Percentiles rank a stretch among this genome's conserved stretches.
Evolutionary conservation across 2,113 vertebrate genomes (phyloP).

Genomic region (Ammospiza nelsoni): DNA sequence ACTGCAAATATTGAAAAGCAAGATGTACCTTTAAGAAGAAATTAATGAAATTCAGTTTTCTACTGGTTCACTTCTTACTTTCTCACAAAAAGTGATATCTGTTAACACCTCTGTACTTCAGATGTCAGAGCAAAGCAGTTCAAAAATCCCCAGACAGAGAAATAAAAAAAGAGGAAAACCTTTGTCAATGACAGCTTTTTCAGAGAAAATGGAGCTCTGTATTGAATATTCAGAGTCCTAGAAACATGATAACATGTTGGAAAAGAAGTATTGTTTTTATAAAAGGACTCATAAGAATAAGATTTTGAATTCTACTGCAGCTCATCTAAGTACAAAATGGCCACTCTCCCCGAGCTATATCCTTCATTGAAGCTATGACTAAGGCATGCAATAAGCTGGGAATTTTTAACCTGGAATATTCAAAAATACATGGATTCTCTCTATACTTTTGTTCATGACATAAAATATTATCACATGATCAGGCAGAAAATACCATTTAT

Average conservation of each 20-base stretch:
- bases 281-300: neutral
- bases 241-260: neutral
- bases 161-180: neutral
- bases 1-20: neutral
- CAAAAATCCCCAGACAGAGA: neutral
- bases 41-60: neutral
- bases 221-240: neutral
- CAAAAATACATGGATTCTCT: neutral
- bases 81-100: neutral
- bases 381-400: neutral
- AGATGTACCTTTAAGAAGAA: neutral
- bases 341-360: neutral
- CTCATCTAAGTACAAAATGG: neutral
- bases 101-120: neutral
- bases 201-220: neutral
- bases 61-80: neutral
- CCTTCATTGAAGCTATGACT: neutral
- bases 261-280: constrained; percentile 1
- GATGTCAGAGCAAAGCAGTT: neutral
- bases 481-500: neutral
- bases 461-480: neutral
- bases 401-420: neutral
- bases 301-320: neutral
- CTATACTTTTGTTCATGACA: neutral
- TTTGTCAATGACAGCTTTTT: neutral